Percentiles rank a stretch among this genome's conserved stretches.
These are phyloP conservation scores for Melinopterus prodromus DNA, from an alignment of 2,888 invertebrate genomes.

Conservation along the genomic window DNA sequence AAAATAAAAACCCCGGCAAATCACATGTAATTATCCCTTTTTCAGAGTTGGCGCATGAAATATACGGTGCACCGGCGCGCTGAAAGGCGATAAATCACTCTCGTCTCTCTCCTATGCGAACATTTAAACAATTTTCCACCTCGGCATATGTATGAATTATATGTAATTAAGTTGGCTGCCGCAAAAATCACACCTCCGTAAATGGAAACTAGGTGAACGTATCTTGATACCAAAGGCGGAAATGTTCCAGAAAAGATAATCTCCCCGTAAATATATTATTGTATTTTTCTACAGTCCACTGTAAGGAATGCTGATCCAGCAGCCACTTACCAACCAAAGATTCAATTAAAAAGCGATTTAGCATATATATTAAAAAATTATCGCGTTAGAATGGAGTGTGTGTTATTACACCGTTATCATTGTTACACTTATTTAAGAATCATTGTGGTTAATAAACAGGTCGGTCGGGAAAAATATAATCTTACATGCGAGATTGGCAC, in stretches of 20 bases:
- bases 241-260: background rate
- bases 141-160: constrained; percentile 20
- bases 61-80: constrained; percentile 17
- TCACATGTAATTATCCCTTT: constrained; percentile 21
- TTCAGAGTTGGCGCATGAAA: constrained; percentile 14
- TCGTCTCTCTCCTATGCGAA: background rate
- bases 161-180: constrained; percentile 14
- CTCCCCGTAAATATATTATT: too few relatives aligned
- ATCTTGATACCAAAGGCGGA: background rate
- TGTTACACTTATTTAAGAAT: too few relatives aligned
- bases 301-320: too few relatives aligned
- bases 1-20: constrained; percentile 1
- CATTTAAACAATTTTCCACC: constrained; percentile 24
- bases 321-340: too few relatives aligned
- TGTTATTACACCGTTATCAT: too few relatives aligned
- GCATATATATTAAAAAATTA: too few relatives aligned
- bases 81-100: constrained; percentile 25
- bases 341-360: too few relatives aligned
- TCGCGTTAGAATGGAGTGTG: too few relatives aligned
- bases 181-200: constrained; percentile 14
- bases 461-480: too few relatives aligned
- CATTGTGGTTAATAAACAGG: too few relatives aligned
- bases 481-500: too few relatives aligned
- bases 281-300: too few relatives aligned
- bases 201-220: constrained; percentile 28